phyloP scores from a whole-genome alignment of 2,888 invertebrate genomes.

The Amiota mariae region DNA sequence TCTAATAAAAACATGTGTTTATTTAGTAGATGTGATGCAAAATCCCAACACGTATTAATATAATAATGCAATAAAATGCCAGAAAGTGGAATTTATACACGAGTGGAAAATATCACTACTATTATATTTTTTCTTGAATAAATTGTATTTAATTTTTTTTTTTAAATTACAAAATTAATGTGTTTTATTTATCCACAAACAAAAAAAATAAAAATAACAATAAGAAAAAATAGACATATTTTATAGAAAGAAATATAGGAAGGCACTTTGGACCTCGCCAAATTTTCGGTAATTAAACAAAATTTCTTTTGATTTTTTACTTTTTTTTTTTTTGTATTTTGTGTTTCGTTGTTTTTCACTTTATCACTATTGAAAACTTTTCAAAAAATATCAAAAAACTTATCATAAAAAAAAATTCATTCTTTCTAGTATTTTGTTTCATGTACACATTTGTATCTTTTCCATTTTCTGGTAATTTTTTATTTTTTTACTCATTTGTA shows the following conservation, averaged over 20 bases:
- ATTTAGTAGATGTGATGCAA: not conserved
- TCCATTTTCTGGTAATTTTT: constrained; percentile 67
- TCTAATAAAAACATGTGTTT: not conserved
- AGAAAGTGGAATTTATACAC: constrained; percentile 69
- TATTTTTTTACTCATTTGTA: not conserved
- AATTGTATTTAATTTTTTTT: constrained; percentile 21
- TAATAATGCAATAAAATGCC: constrained; percentile 46
- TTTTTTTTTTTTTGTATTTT: too few species aligned
- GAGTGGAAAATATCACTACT: constrained; percentile 35
- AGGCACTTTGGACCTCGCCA: constrained; percentile 43
- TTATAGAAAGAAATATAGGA: constrained; percentile 36
- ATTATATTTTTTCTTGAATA: constrained; percentile 14
- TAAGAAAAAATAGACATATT: constrained; percentile 44
- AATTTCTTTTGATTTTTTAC: not conserved
- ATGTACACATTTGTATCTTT: constrained; percentile 55
- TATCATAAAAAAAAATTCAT: constrained; percentile 19
- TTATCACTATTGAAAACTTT: too few species aligned
- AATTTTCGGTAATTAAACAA: constrained; percentile 51
- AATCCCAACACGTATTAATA: not conserved
- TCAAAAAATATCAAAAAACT: constrained; percentile 33
- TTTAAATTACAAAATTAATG: constrained; percentile 49
- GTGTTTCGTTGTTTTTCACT: too few species aligned
- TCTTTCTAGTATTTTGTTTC: constrained; percentile 13
- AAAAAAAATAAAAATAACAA: too few species aligned
- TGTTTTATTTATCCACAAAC: constrained; percentile 50